phyloP scores from a whole-genome alignment of 2,797 vertebrate species.

The Phalloptychus januarius region DNA sequence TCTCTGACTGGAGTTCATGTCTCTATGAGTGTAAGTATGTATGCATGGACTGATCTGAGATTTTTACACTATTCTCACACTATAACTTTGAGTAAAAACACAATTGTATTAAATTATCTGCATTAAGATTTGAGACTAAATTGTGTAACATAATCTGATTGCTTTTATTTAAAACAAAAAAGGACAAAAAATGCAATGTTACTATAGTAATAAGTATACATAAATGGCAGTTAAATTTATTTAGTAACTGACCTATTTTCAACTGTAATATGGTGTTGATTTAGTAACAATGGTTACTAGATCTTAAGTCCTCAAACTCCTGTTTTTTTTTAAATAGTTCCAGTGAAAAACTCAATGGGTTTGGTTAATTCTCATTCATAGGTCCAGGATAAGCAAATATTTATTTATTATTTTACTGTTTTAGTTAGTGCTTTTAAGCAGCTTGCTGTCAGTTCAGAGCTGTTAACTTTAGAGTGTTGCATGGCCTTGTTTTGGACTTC shows the following conservation, averaged over 20 bases:
- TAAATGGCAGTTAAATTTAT: background rate
- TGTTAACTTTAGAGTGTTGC: constrained; percentile 2
- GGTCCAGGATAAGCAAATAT: background rate
- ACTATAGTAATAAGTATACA: background rate
- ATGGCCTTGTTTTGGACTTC: constrained; percentile 44
- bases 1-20: background rate
- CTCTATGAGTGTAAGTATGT: background rate
- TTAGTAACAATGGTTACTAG: background rate
- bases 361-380: background rate
- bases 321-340: background rate
- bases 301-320: background rate
- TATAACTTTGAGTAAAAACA: background rate
- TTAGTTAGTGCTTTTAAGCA: background rate
- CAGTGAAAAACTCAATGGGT: background rate
- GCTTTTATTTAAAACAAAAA: background rate
- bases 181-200: background rate
- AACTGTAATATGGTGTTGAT: background rate
- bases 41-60: background rate
- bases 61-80: background rate
- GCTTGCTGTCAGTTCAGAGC: constrained; percentile 13
- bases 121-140: background rate
- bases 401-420: background rate
- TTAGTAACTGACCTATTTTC: background rate
- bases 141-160: background rate
- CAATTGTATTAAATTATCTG: background rate